phyloP scores from a whole-genome alignment of 1,140 invertebrate species.

The Anastrepha ludens region DNA sequence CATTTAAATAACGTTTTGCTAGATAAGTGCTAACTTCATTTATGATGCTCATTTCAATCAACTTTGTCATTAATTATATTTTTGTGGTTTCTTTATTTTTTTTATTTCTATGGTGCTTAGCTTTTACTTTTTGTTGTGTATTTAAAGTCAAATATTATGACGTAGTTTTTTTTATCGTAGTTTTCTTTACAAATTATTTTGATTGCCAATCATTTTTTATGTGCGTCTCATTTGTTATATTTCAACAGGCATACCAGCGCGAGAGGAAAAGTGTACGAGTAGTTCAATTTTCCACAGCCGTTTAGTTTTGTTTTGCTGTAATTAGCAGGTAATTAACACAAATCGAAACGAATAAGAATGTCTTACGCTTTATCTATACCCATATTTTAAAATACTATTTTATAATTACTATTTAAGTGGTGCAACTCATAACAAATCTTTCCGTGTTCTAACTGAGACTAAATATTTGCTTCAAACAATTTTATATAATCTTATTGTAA shows the following conservation, averaged over 20 bases:
- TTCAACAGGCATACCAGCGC: neutral
- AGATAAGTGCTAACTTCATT: too few species aligned
- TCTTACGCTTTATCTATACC: neutral
- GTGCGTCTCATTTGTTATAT: neutral
- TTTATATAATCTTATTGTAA: too few species aligned
- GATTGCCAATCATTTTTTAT: conserved; percentile 2
- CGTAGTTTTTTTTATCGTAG: neutral
- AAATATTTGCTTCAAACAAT: too few species aligned
- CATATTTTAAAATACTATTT: neutral
- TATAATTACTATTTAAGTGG: conserved; percentile 10
- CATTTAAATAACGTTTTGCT: too few species aligned
- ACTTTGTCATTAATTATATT: too few species aligned
- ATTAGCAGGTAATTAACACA: conserved; percentile 13
- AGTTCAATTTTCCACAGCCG: neutral
- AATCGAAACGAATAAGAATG: neutral
- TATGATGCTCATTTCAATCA: too few species aligned
- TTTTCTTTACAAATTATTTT: conserved; percentile 8
- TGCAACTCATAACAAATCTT: neutral
- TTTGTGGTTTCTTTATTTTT: too few species aligned
- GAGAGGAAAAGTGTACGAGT: neutral
- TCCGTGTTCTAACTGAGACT: too few species aligned
- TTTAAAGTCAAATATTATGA: too few species aligned
- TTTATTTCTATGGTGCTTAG: too few species aligned
- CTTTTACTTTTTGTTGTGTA: too few species aligned
- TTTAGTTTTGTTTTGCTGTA: neutral